Evolutionary conservation across 2,797 vertebrate genomes (phyloP).

Genomic region (Enteromius treurensis): DNA sequence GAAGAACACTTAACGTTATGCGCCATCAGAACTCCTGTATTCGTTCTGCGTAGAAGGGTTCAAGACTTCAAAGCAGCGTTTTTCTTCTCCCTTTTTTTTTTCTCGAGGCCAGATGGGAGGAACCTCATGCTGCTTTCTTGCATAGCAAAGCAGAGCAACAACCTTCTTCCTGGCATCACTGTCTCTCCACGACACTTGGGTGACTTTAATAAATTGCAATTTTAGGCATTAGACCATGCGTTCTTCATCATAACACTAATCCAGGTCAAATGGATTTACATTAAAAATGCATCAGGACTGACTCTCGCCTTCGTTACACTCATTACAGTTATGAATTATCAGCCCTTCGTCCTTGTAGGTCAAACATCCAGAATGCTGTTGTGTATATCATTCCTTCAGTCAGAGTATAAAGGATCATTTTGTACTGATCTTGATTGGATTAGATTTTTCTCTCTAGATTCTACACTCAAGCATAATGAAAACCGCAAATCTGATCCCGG

Average conservation of each 20-base stretch:
- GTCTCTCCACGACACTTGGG: background rate
- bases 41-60: constrained; percentile 1
- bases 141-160: background rate
- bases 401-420: constrained; percentile 4
- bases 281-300: constrained; percentile 38
- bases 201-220: constrained; percentile 14
- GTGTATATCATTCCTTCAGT: constrained; percentile 1
- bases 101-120: background rate
- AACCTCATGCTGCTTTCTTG: constrained; percentile 20
- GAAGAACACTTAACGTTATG: constrained; percentile 6
- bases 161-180: background rate
- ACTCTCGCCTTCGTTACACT: constrained; percentile 9
- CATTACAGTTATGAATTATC: constrained; percentile 35
- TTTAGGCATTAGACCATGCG: constrained; percentile 11
- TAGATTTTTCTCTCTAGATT: constrained; percentile 7
- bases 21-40: background rate
- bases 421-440: constrained; percentile 29
- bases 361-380: constrained; percentile 20
- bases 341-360: constrained; percentile 26
- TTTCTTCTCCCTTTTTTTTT: background rate
- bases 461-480: background rate
- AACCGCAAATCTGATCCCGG: constrained; percentile 13
- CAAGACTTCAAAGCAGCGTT: constrained; percentile 23
- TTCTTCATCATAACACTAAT: constrained; percentile 28
- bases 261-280: constrained; percentile 37